A percentile compares a stretch with the other conserved stretches of the same genome.
phyloP scores from a whole-genome alignment of 2,797 vertebrate species.

The Xenopus petersii region DNA sequence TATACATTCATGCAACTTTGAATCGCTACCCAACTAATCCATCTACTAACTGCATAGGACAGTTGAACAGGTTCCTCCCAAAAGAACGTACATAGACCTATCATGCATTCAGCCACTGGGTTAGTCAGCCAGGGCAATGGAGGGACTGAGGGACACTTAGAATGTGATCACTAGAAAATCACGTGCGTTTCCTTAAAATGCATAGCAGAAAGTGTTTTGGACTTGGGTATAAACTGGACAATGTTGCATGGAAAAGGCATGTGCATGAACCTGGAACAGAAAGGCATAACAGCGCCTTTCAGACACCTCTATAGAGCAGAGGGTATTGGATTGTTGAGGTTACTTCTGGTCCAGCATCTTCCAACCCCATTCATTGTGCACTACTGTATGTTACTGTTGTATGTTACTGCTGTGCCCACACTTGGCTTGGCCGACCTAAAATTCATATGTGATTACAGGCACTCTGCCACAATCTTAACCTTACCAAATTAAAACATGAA shows the following conservation, averaged over 20 bases:
- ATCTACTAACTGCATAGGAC: slow-evolving; percentile 21
- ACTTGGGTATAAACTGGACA: slow-evolving; percentile 25
- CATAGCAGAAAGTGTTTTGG: slow-evolving; percentile 41
- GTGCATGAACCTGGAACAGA: slow-evolving; percentile 21
- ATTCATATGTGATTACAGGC: slow-evolving; percentile 22
- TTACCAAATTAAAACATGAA: slow-evolving; percentile 61
- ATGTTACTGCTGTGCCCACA: slow-evolving; percentile 49
- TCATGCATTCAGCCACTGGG: slow-evolving; percentile 41
- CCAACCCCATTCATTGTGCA: slow-evolving; percentile 39
- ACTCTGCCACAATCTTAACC: slow-evolving; percentile 38
- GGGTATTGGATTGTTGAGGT: slow-evolving; percentile 19
- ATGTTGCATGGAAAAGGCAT: slow-evolving; percentile 31
- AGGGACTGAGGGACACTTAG: slow-evolving; percentile 11
- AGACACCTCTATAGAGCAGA: slow-evolving; percentile 12
- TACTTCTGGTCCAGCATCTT: slow-evolving; percentile 27
- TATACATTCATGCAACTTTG: slow-evolving; percentile 36
- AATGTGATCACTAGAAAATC: slow-evolving; percentile 30
- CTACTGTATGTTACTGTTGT: slow-evolving; percentile 20
- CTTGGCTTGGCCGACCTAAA: not conserved
- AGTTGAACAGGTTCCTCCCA: slow-evolving; percentile 31
- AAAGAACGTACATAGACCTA: slow-evolving; percentile 32
- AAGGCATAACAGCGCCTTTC: slow-evolving; percentile 12
- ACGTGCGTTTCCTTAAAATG: slow-evolving; percentile 43
- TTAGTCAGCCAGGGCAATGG: slow-evolving; percentile 41
- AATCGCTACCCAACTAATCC: slow-evolving; percentile 20